Evolutionary conservation across 2,113 vertebrate genomes (phyloP).

Genomic region (Litocranius walleri): DNA sequence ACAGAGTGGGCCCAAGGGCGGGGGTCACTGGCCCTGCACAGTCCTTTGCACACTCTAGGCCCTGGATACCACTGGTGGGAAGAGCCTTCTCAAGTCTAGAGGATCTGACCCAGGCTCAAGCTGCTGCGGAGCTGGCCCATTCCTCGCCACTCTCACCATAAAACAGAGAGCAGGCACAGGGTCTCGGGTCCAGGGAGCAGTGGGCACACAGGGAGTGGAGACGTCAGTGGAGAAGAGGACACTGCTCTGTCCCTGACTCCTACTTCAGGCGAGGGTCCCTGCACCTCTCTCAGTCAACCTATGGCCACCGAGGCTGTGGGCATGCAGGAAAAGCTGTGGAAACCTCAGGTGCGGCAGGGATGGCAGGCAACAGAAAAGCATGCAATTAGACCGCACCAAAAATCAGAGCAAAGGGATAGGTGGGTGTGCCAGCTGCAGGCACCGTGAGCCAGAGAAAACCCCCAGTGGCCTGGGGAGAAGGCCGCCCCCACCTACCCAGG

Average conservation of each 20-base stretch:
- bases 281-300: background rate
- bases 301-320: background rate
- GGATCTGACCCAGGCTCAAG: background rate
- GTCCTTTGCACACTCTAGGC: background rate
- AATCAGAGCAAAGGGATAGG: background rate
- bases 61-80: background rate
- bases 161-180: fast-evolving
- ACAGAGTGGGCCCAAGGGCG: background rate
- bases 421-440: background rate
- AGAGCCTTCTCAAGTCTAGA: too few relatives aligned
- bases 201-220: fast-evolving
- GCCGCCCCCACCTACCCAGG: background rate
- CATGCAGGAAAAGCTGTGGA: background rate
- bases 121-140: fast-evolving
- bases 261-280: background rate
- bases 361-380: background rate
- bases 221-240: background rate
- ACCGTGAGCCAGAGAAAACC: background rate
- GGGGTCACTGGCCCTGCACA: background rate
- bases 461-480: background rate
- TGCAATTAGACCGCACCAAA: background rate
- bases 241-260: background rate
- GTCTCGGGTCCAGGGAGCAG: background rate
- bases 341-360: background rate
- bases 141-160: background rate